Conservation (phyloP, 2,888 invertebrate species). For the Drosophila atroscutellata region DNA sequence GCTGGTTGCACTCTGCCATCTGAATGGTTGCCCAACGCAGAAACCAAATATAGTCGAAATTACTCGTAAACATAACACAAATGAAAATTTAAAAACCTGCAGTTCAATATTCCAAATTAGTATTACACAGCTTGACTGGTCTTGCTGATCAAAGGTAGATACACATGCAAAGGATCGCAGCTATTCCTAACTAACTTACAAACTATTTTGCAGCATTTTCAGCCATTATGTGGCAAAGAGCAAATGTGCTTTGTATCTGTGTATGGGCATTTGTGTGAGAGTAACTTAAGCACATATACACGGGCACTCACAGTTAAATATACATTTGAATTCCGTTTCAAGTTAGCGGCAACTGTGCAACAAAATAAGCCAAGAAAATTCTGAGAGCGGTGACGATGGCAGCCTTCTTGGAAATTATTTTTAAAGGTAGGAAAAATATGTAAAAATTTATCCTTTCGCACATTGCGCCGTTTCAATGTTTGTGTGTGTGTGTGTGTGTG, state of each 20-base stretch:
- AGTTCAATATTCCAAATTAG: background rate
- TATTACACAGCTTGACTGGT: background rate
- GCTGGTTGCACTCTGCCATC: constrained; percentile 56
- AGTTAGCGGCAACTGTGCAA: constrained; percentile 70
- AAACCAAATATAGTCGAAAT: background rate
- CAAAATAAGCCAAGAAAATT: constrained; percentile 70
- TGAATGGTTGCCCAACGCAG: constrained; percentile 20
- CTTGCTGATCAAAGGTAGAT: background rate
- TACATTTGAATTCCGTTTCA: constrained; percentile 79
- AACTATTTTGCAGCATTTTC: background rate
- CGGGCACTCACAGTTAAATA: constrained; percentile 54
- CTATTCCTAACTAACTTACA: too few relatives aligned
- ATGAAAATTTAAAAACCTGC: background rate
- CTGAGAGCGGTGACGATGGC: constrained; percentile 7
- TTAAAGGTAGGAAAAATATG: constrained; percentile 77
- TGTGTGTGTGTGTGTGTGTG: constrained; percentile 1
- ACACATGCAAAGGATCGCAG: background rate
- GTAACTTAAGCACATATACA: constrained; percentile 10
- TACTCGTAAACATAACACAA: background rate
- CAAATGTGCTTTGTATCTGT: constrained; percentile 46
- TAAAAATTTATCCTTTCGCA: constrained; percentile 73
- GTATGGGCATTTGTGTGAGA: background rate
- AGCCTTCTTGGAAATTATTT: constrained; percentile 64
- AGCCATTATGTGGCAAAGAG: background rate
- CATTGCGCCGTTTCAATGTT: constrained; percentile 26